Evolutionary conservation across 2,797 vertebrate species (phyloP).

Genomic region (Clarias laeviceps): DNA sequence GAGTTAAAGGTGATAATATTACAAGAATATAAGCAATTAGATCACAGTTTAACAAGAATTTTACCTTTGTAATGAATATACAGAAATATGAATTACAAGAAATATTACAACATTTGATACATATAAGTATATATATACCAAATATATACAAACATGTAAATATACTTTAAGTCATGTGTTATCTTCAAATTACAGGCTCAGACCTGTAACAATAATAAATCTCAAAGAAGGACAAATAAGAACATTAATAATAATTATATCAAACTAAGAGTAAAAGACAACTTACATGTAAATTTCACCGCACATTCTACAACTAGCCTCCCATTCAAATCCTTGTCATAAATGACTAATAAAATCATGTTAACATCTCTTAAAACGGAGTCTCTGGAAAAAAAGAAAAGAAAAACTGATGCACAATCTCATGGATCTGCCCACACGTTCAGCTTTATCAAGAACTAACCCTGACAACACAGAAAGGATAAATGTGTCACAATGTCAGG

Average conservation of each 20-base stretch:
- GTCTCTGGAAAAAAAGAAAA: neutral
- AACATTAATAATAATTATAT: neutral
- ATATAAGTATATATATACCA: neutral
- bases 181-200: neutral
- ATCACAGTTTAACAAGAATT: too few species aligned
- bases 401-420: neutral
- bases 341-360: conserved; percentile 6
- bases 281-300: conserved; percentile 7
- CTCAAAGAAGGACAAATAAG: neutral
- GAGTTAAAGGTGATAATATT: neutral
- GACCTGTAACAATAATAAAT: neutral
- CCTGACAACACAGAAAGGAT: conserved; percentile 33
- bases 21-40: neutral
- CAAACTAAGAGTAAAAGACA: neutral
- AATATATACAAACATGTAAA: neutral
- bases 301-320: neutral
- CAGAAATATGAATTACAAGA: neutral
- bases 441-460: conserved; percentile 1
- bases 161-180: neutral
- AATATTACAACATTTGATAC: neutral
- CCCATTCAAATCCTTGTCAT: conserved; percentile 14
- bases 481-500: neutral
- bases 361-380: conserved; percentile 14
- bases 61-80: neutral
- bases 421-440: conserved; percentile 25